phyloP scores from a whole-genome alignment of 2,797 vertebrate genomes.

The Sebastes kiyomatsui region DNA sequence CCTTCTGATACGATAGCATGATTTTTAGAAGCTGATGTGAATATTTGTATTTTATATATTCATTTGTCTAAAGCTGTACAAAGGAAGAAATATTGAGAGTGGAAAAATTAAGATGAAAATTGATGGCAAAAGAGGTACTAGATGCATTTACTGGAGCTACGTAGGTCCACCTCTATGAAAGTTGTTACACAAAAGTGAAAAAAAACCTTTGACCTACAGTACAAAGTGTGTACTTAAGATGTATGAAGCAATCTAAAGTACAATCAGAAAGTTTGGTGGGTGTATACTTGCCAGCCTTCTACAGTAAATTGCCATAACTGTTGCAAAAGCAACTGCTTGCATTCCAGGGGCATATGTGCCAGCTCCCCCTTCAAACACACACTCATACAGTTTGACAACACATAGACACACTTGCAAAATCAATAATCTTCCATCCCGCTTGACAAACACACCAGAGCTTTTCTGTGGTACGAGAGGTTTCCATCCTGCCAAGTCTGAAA shows the following conservation, averaged over 20 bases:
- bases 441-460: conserved; percentile 62
- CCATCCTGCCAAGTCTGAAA: conserved; percentile 62
- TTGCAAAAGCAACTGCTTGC: conserved; percentile 56
- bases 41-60: background rate
- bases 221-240: background rate
- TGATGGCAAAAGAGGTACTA: background rate
- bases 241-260: conserved; percentile 53
- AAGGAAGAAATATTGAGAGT: background rate
- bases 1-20: conserved; percentile 5
- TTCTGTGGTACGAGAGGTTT: conserved; percentile 43
- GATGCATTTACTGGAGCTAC: background rate
- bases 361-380: conserved; percentile 19
- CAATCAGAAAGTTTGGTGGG: conserved; percentile 15
- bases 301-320: conserved; percentile 26
- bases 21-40: background rate
- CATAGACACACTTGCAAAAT: conserved; percentile 69
- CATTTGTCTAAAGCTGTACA: background rate
- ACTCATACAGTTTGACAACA: conserved; percentile 2
- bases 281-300: conserved; percentile 11
- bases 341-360: conserved; percentile 50
- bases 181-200: background rate
- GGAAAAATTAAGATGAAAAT: background rate
- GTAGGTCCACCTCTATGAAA: background rate
- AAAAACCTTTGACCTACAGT: conserved; percentile 18
- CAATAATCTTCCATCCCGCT: conserved; percentile 70